phyloP scores from a whole-genome alignment of 1,140 invertebrate genomes.

The Nymphalis io region DNA sequence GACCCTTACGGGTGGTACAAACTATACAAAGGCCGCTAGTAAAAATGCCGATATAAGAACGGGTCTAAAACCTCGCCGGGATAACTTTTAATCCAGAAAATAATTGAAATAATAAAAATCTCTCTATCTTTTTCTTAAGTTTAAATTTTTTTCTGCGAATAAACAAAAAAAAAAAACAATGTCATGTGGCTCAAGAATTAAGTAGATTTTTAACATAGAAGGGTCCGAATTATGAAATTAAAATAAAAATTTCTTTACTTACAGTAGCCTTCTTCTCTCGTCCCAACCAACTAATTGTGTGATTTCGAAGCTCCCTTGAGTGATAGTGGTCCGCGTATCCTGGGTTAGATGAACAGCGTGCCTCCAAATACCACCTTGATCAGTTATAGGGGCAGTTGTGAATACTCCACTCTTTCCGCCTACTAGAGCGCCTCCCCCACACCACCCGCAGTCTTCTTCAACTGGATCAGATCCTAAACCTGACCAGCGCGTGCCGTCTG shows the following conservation, averaged over 20 bases:
- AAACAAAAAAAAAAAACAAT: too few relatives aligned
- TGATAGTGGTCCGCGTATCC: conserved; percentile 76
- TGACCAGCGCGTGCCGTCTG: conserved; percentile 70
- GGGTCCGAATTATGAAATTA: too few relatives aligned
- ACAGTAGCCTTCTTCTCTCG: conserved; percentile 83
- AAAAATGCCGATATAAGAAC: too few relatives aligned
- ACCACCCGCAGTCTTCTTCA: conserved; percentile 71
- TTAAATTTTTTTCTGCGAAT: too few relatives aligned
- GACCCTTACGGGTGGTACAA: too few relatives aligned
- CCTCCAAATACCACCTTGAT: conserved; percentile 61
- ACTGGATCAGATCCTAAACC: conserved; percentile 67
- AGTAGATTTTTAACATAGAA: too few relatives aligned
- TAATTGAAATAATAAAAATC: too few relatives aligned
- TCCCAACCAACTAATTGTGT: conserved; percentile 85
- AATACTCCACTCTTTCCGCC: conserved; percentile 54
- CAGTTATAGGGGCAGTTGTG: conserved; percentile 60
- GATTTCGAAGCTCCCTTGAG: conserved; percentile 85
- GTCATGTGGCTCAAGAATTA: too few relatives aligned
- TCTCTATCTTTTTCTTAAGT: too few relatives aligned
- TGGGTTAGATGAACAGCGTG: conserved; percentile 58
- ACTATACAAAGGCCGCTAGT: too few relatives aligned
- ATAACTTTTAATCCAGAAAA: too few relatives aligned
- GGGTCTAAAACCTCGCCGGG: too few relatives aligned
- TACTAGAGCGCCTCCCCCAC: conserved; percentile 59
- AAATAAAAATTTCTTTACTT: conserved; percentile 51